Evolutionary conservation across 2,888 invertebrate genomes (phyloP), one percentile per base, ranked within the genome.

Genomic region (Mamestra brassicae): DNA sequence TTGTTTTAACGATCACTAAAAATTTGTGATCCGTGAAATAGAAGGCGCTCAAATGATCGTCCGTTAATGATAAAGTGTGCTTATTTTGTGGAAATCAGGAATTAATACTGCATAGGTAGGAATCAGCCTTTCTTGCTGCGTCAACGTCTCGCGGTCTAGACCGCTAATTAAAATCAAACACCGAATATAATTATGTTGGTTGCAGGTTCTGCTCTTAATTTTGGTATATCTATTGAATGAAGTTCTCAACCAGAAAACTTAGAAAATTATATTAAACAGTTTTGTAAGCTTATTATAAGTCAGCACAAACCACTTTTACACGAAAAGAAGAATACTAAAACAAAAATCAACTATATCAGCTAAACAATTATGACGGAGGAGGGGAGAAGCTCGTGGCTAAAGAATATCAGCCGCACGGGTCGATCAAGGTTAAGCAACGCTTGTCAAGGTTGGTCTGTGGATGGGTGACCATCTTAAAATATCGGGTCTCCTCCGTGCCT

Each of bases 111-210:
- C 36, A 36, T 26, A 34, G 34, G 47, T 10, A 45, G 57, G 34
- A 74, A 65, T 69, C 36, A 36, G 52, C 15, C 3, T 66, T 75
- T 64, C 85, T 84, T 80, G 86, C 86, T 83, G 57, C 83, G 86
- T 55, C 83, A 78, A 83, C 78, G 91, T 91, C 91, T 93, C 36
- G 36, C n/a, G n/a, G 78, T 76, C 76, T 79, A 91, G 90, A 90
- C 89, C 73, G 90, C 89, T 94, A 93, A 94, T 94, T 94, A 91
- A 93, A 93, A 92, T 91, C 92, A 93, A 94, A 94, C 88, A 90
- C 62, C 73, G 84, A 84, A 78, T 47, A 61, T 61, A 55, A 78
- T 55, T 65, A 73, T 38, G 50, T 64, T 64, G 52, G 55, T 60
- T 63, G 54, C 38, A 7, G 52, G 65, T 52, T 68, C 34, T 0